Evolutionary conservation across 53 echinoderm and acorn worm species (phyloP).

Genomic region (Antedon mediterranea): DNA sequence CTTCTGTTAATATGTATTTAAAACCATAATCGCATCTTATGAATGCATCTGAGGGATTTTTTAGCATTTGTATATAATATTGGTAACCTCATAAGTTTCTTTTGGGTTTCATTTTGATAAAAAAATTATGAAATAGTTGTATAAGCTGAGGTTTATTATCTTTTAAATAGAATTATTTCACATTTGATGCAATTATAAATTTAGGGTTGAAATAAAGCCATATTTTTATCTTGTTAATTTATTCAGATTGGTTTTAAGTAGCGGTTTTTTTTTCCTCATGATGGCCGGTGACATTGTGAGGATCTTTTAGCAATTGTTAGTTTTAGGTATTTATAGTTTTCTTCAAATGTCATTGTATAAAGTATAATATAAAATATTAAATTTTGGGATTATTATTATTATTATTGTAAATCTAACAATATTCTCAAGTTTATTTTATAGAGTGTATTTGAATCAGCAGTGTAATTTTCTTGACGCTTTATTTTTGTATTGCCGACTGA

Average conservation of each 20-base stretch:
- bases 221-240: neutral
- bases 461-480: neutral
- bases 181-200: neutral
- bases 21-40: too few species aligned
- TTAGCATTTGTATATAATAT: neutral
- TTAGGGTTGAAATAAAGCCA: neutral
- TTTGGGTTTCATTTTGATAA: slow-evolving; percentile 1
- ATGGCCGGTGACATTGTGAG: neutral
- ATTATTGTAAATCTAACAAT: neutral
- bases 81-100: neutral
- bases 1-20: neutral
- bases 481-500: neutral
- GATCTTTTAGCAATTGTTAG: neutral
- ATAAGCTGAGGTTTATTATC: neutral
- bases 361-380: neutral
- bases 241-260: neutral
- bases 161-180: neutral
- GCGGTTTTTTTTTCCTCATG: neutral
- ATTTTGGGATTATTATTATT: neutral
- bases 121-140: neutral
- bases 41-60: neutral
- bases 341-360: neutral
- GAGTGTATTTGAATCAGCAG: neutral
- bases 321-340: neutral
- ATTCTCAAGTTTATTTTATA: neutral